Evolutionary conservation across 2,888 invertebrate genomes (phyloP).

Genomic region (Ferdinandea cuprea): DNA sequence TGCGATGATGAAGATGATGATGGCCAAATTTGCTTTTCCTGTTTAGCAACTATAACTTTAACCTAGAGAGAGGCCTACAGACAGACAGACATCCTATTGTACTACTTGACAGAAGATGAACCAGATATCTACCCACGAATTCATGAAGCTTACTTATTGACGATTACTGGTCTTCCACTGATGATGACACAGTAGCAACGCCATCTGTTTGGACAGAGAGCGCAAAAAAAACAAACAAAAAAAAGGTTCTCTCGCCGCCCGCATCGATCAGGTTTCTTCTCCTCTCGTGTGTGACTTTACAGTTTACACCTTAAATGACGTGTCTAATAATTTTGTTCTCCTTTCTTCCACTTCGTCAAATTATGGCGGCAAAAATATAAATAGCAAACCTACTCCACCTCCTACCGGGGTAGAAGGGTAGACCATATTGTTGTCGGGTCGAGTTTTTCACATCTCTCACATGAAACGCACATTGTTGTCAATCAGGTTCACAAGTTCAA

Average conservation of each 20-base stretch:
- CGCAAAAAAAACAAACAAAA: not conserved
- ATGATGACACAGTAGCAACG: conserved; percentile 13
- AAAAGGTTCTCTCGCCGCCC: conserved; percentile 61
- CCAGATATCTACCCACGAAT: conserved; percentile 46
- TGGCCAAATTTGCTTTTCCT: conserved; percentile 58
- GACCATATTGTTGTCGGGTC: conserved; percentile 67
- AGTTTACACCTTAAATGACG: conserved; percentile 69
- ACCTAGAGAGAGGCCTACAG: conserved; percentile 1
- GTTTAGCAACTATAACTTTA: conserved; percentile 28
- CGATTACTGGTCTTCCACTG: too few relatives aligned
- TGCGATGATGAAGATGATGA: conserved; percentile 20
- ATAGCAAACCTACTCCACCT: conserved; percentile 10
- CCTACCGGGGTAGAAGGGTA: conserved; percentile 7
- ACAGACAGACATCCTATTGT: too few relatives aligned
- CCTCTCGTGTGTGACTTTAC: conserved; percentile 57
- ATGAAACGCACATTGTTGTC: conserved; percentile 72
- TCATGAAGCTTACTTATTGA: too few relatives aligned
- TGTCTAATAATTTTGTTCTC: conserved; percentile 63
- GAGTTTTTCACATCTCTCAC: conserved; percentile 59
- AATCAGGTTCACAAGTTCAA: conserved; percentile 75
- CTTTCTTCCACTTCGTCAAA: conserved; percentile 34
- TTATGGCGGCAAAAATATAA: conserved; percentile 58
- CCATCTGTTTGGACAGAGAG: conserved; percentile 20
- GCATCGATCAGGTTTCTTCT: conserved; percentile 67
- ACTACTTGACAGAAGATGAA: conserved; percentile 35